Evolutionary conservation across 2,113 vertebrate genomes (phyloP).

Genomic region (Cyphomyrus plagiostoma): DNA sequence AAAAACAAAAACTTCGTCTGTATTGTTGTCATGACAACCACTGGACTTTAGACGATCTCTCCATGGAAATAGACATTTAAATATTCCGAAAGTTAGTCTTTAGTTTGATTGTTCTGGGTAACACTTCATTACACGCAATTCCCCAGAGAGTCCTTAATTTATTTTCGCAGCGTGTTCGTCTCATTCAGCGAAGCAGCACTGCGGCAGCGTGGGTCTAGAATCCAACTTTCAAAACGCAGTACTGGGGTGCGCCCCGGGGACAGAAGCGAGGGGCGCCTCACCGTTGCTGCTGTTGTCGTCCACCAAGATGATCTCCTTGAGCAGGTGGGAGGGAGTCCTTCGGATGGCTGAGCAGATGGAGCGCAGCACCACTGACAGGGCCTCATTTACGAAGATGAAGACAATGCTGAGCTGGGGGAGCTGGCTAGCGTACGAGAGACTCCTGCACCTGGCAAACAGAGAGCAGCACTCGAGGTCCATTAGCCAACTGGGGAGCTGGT

Average conservation of each 20-base stretch:
- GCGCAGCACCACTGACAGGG: conserved; percentile 85
- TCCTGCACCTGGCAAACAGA: conserved; percentile 73
- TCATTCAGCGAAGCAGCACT: not conserved
- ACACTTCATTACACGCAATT: not conserved
- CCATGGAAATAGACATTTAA: conserved; percentile 4
- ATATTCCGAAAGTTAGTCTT: not conserved
- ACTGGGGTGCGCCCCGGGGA: not conserved
- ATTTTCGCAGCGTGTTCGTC: not conserved
- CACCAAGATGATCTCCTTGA: conserved; percentile 94
- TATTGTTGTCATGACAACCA: not conserved
- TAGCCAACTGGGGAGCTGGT: not conserved
- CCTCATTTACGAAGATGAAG: conserved; percentile 96
- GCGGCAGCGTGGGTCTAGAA: not conserved
- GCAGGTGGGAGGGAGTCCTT: conserved; percentile 80
- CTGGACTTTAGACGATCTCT: not conserved
- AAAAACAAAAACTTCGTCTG: not conserved
- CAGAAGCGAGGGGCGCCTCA: conserved; percentile 45
- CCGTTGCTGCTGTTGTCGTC: conserved; percentile 95
- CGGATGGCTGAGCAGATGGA: conserved; percentile 86
- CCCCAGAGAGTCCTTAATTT: not conserved
- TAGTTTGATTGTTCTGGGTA: not conserved
- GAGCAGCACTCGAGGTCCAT: not conserved
- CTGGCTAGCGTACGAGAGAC: conserved; percentile 76
- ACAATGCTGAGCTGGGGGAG: conserved; percentile 92
- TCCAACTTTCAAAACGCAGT: not conserved